Base-by-base conservation (phyloP, 1,140 invertebrate species). In the Riptortus pedestris region DNA sequence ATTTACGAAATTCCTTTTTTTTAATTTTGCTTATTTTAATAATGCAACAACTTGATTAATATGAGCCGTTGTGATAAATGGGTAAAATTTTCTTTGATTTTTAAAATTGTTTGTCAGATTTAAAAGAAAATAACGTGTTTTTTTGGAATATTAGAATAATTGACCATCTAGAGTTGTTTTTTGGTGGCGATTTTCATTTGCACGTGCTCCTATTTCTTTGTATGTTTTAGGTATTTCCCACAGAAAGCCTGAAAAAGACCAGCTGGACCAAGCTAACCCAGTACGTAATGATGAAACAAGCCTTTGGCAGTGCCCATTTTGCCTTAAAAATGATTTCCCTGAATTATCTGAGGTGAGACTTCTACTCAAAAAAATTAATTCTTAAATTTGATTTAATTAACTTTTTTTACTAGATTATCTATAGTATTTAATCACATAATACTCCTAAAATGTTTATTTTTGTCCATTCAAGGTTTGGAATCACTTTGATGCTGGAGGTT, bases 281-380 rank as follows among this genome's bases (percentile, higher is more conserved):
- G 87, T 95, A 18, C 81, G 92, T 67, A 92, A 95, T 70, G 91
- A 95, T 64, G 92, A 96, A 70, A 93, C 90, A 31, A 90, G 91
- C 3, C 77, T 95, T 5, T 99, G 94, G 93, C 90, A 94, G 72
- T 99, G 96, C 79, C 94, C 94, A 0, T 97, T 97, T 73, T 99
- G 96, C 79, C 77, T 90, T 66, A 95, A 94, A 71, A 94, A 93
- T 74, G 90, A 96, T 73, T 96, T 98, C 70, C 87, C 90, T 0
- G 94, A 98, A 73, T 77, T 98, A 0, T 92, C 90, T 38, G 93
- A 98, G 76, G 91, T 81, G 1, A 59, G 57, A n/a, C n/a, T n/a
- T n/a, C n/a, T n/a, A n/a, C n/a, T n/a, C n/a, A n/a, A n/a, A n/a
- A n/a, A n/a, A 11, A 43, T 43, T 69, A 27, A 51, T 29, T 66